A percentile compares a stretch with the other conserved stretches of the same genome.
Evolutionary conservation across 1,140 invertebrate genomes (phyloP).

Genomic region (Steinernema feltiae): DNA sequence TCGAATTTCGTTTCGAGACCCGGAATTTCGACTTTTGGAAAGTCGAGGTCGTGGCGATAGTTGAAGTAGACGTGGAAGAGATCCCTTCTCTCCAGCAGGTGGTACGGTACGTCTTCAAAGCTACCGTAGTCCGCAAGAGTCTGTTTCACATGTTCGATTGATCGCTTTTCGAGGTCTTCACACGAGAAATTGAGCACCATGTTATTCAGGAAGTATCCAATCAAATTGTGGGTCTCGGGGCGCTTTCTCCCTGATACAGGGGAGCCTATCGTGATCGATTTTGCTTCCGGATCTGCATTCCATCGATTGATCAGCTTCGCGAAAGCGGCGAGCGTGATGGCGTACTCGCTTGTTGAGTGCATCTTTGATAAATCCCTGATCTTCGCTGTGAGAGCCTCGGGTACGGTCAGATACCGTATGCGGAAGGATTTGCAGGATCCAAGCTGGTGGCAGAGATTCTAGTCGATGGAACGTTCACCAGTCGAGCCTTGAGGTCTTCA

Average conservation of each 20-base stretch:
- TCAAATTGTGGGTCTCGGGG: conserved; percentile 32
- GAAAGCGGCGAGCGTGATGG: conserved; percentile 22
- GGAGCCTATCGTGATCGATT: conserved; percentile 35
- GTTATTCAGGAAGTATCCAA: conserved; percentile 54
- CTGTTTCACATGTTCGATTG: conserved; percentile 28
- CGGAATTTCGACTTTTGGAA: conserved; percentile 38
- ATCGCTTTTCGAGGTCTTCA: not conserved
- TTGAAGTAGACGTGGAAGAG: conserved; percentile 50
- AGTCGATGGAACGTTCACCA: not conserved
- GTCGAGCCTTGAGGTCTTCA: not conserved
- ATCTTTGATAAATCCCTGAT: conserved; percentile 13
- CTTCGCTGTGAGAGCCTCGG: not conserved
- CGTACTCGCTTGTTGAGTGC: conserved; percentile 23
- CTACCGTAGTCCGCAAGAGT: conserved; percentile 4
- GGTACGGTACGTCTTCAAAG: conserved; percentile 42
- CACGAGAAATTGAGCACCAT: conserved; percentile 29
- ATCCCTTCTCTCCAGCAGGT: conserved; percentile 34
- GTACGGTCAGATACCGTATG: not conserved
- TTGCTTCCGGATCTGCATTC: conserved; percentile 17
- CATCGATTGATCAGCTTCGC: conserved; percentile 11
- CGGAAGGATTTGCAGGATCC: not conserved
- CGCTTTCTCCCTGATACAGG: conserved; percentile 40
- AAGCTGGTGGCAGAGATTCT: not conserved
- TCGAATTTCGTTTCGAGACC: conserved; percentile 22
- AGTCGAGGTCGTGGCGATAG: conserved; percentile 49